Percentiles rank a stretch among this genome's conserved stretches.
These are phyloP conservation scores for Tuberolachnus salignus DNA, from an alignment of 2,888 invertebrate genomes.

Conservation along the genomic window DNA sequence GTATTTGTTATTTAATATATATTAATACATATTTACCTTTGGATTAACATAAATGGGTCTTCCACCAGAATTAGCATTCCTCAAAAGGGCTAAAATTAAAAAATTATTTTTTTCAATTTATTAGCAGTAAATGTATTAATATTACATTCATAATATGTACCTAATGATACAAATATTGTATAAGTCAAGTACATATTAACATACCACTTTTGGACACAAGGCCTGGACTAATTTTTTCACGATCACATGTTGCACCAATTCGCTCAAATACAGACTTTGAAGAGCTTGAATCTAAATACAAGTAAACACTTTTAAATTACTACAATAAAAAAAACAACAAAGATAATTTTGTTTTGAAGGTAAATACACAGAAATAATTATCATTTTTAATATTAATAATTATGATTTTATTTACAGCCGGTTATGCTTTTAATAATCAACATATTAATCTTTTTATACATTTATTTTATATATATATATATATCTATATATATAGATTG, in stretches of 20 bases:
- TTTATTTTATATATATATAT: too few relatives aligned
- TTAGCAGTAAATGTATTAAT: neutral
- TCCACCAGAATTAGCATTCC: constrained; percentile 39
- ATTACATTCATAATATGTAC: too few relatives aligned
- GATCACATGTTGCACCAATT: constrained; percentile 49
- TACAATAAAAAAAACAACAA: too few relatives aligned
- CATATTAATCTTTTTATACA: too few relatives aligned
- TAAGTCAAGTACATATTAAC: neutral
- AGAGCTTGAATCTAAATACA: constrained; percentile 33
- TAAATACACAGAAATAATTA: too few relatives aligned
- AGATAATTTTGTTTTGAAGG: too few relatives aligned
- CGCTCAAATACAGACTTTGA: constrained; percentile 54
- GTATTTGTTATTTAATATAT: neutral
- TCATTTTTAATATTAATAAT: too few relatives aligned
- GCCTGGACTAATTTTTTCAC: constrained; percentile 39
- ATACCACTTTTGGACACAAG: constrained; percentile 53
- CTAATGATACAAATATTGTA: too few relatives aligned
- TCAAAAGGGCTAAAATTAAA: constrained; percentile 41
- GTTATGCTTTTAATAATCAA: too few relatives aligned
- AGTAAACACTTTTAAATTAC: neutral
- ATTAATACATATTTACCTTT: constrained; percentile 26
- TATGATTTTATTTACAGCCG: too few relatives aligned
- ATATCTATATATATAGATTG: too few relatives aligned
- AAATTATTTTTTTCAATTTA: neutral
- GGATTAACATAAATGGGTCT: constrained; percentile 53